Evolutionary conservation across 2,888 invertebrate species (phyloP), one percentile per base, ranked within the genome.

Genomic region (Litoditis marina): DNA sequence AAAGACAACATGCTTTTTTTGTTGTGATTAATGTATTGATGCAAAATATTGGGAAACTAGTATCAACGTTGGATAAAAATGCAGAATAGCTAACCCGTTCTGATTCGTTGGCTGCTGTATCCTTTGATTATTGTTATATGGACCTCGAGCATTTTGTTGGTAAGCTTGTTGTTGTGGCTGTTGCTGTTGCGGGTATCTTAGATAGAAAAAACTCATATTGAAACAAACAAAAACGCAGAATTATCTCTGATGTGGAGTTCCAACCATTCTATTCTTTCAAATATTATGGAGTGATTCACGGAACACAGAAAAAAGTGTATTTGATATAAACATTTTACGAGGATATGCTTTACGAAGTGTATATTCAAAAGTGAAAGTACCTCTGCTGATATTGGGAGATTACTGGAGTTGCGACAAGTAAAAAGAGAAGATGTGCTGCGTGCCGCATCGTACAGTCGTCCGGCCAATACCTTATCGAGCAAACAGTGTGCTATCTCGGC

Each of bases 401-500:
- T 47, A 53, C 60, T 46, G 47, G 42, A 28, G 54, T 44, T 34
- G 46, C n/a, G n/a, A n/a, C 30, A 16, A 52, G 52, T 32, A 52
- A n/a, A 28, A 59, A 27, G 51, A 46, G 39, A 32, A 53, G 60
- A 42, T 31, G 52, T 30, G 53, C 60, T 44, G 34, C 53, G 31
- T 30, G 52, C 30, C 60, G 46, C 46, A 52, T 60, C 60, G 60
- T 60, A 60, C 60, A 60, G 60, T n/a, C n/a, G n/a, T 60, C 52
- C 59, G 39, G 59, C 42, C 49, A 54, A 61, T 55, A 55, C 61
- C 61, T 61, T 61, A 61, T 61, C 61, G 61, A 61, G 61, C 61
- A 61, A 61, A 61, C 61, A 61, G 31, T 39, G 59, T 46, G 59
- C 51, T 59, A 59, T 59, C 59, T 50, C 39, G 57, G 32, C 57